Evolutionary conservation across 2,888 invertebrate species (phyloP), one percentile per base, ranked within the genome.

Genomic region (Ophion slaviceki): DNA sequence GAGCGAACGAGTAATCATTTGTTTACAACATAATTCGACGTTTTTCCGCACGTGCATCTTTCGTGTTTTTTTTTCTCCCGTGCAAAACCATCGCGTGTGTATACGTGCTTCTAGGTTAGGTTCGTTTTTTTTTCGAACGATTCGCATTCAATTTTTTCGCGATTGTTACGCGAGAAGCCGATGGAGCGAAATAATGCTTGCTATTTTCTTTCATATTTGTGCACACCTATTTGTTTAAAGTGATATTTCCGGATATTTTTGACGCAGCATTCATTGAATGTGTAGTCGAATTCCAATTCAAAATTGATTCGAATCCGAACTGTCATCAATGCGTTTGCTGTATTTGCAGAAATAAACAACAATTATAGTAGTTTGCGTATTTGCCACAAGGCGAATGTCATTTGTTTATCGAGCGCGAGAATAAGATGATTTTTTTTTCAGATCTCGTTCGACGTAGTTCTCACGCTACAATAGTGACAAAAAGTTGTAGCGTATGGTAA

Each of bases 21-120:
- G 72, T 85, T 77, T 59, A 71, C 66, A 28, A 57, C 40, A 10
- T 28, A 45, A 45, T n/a, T n/a, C 10, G 10, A 10, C 57, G 36
- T 24, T 79, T 32, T 61, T 62, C n/a, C 45, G n/a, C 62, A 67
- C 53, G 80, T 68, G 77, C 47, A 64, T 74, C 66, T 36, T 36
- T 24, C 5, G 32, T 14, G 53, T 70, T 66, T 24, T 32, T 17
- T 62, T 68, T 57, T 11, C 17, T n/a, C 53, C 53, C 53, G 45
- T 36, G 6, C 45, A 10, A 64, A 66, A 17, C 28, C n/a, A 45
- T 36, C 59, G 59, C 70, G 82, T 82, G 85, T 66, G 28, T 32
- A 75, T 84, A 3, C 71, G 36, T 20, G 70, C 11, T 87, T 90
- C 87, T 86, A 88, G 85, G 85, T 85, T 85, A 85, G 66, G 40